Evolutionary conservation across 1,140 invertebrate genomes (phyloP), one percentile per base, ranked within the genome.

Genomic region (Papilio polytes): DNA sequence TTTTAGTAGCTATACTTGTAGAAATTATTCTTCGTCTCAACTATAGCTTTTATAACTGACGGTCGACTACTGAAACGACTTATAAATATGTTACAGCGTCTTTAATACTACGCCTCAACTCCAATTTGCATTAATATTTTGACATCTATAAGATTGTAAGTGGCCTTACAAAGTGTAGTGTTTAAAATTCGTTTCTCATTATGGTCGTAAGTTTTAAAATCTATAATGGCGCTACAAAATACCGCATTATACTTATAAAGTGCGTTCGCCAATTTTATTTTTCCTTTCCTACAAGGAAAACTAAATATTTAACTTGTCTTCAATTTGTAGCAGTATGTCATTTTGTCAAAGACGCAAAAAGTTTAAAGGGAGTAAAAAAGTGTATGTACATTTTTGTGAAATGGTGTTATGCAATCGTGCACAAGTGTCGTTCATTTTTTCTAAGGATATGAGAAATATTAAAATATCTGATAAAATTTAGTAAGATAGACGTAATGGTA

Each of bases 361-460:
- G 63, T 41, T 44, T 44, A 74, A 82, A 70, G 46, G 83, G 82
- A 83, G 84, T 48, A 81, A 87, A 87, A 89, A 89, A 91, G 87
- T 83, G 85, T 88, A 91, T 88, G 89, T 86, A 86, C 91, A 92
- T 89, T 12, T 70, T 70, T 56, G 20, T 81, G 77, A 87, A 85
- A 84, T 82, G 84, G 76, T 22, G 22, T 80, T 59, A 73, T 78
- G 18, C 36, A 44, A 26, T 63, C 44, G 74, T 70, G 63, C 22
- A 15, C 22, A 31, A 70, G 63, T 36, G 36, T 41, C 7, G 7
- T 41, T 41, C 8, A 41, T 41, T 41, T 36, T 36, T 41, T 41
- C 8, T 41, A 41, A 41, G 36, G 7, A 18, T 18, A 51, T 51
- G 18, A 41, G 0, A 51, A 15, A 41, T n/a, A n/a, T n/a, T n/a